A percentile compares a stretch with the other conserved stretches of the same genome.
Conservation (phyloP, 2,888 invertebrate genomes). For the Drosophila pegasa region DNA sequence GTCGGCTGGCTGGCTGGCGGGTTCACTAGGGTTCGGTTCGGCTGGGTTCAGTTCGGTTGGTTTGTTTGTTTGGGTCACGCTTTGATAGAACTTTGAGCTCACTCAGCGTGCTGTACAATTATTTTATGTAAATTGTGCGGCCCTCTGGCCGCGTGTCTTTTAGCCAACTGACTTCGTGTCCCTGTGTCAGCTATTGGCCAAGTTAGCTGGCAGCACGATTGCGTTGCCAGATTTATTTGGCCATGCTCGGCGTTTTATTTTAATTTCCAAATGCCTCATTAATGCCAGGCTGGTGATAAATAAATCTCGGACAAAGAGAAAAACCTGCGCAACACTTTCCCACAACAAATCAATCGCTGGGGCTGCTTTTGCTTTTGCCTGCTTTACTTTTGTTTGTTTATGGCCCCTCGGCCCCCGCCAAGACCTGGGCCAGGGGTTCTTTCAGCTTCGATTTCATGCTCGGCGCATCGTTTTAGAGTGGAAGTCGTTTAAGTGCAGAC, state of each 20-base stretch:
- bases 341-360: constrained; percentile 56
- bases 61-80: constrained; percentile 73
- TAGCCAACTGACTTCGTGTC: constrained; percentile 28
- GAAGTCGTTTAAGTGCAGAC: constrained; percentile 80
- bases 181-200: constrained; percentile 44
- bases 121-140: constrained; percentile 69
- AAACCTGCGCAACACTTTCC: constrained; percentile 47
- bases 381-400: constrained; percentile 59
- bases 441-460: constrained; percentile 61
- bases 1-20: constrained; percentile 16
- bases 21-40: constrained; percentile 23
- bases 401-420: constrained; percentile 43
- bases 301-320: constrained; percentile 44
- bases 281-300: constrained; percentile 46
- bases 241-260: constrained; percentile 37
- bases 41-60: constrained; percentile 33
- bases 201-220: constrained; percentile 18
- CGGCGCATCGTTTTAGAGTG: constrained; percentile 55
- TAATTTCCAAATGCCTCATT: constrained; percentile 50
- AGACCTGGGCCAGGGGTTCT: constrained; percentile 12
- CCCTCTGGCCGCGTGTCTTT: constrained; percentile 29
- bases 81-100: constrained; percentile 67
- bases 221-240: constrained; percentile 37
- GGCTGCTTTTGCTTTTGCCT: constrained; percentile 33
- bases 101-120: constrained; percentile 50